A percentile compares a stretch with the other conserved stretches of the same genome.
Evolutionary conservation across 2,888 invertebrate genomes (phyloP).

Genomic region (Hyalella azteca): DNA sequence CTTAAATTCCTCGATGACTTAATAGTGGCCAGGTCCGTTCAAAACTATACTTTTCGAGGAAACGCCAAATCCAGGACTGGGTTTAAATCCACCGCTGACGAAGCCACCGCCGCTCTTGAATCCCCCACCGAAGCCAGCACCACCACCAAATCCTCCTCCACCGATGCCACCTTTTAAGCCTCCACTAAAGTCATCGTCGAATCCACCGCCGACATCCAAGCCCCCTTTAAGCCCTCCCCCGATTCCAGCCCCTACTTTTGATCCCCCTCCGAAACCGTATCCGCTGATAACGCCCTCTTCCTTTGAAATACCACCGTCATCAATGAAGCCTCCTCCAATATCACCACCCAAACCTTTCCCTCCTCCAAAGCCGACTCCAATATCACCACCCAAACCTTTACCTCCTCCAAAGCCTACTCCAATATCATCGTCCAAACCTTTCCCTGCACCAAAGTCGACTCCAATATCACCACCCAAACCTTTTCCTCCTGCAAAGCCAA

Average conservation of each 20-base stretch:
- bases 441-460: neutral
- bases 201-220: neutral
- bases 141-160: neutral
- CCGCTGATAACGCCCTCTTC: too few relatives aligned
- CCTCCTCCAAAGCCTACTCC: neutral
- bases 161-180: neutral
- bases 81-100: constrained; percentile 2
- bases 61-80: constrained; percentile 15
- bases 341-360: neutral
- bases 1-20: neutral
- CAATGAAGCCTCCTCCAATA: neutral
- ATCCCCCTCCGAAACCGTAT: neutral
- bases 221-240: neutral
- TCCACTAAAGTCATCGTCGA: neutral
- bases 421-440: neutral
- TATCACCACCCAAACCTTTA: neutral
- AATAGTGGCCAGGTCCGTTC: constrained; percentile 1
- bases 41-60: constrained; percentile 4
- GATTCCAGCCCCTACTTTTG: neutral
- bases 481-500: constrained; percentile 3
- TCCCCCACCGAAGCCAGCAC: neutral
- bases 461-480: constrained; percentile 15
- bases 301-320: neutral
- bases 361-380: neutral
- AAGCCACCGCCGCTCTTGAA: constrained; percentile 1